phyloP scores from a whole-genome alignment of 2,888 invertebrate genomes.

The Physocephala rufipes region DNA sequence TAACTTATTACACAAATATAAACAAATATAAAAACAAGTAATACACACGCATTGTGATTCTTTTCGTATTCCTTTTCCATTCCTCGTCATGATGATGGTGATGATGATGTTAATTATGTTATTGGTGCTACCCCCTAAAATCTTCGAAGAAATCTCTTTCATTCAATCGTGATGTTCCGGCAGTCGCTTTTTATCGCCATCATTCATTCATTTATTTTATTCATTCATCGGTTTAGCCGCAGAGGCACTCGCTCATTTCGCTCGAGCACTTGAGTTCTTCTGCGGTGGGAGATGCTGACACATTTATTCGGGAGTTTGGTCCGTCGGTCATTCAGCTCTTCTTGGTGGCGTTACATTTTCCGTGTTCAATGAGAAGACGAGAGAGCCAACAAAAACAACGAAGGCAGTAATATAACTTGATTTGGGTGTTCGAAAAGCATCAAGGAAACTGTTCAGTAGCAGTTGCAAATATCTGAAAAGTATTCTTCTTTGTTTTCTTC shows the following conservation, averaged over 20 bases:
- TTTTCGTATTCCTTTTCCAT: slow-evolving; percentile 39
- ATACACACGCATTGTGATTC: slow-evolving; percentile 30
- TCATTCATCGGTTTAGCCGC: slow-evolving; percentile 46
- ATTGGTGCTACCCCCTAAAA: not conserved
- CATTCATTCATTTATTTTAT: slow-evolving; percentile 39
- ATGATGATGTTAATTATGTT: not conserved
- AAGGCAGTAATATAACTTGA: not conserved
- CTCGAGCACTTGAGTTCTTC: slow-evolving; percentile 19
- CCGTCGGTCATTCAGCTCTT: too few species aligned
- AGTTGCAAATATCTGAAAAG: not conserved
- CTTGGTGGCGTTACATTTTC: not conserved
- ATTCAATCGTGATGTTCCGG: slow-evolving; percentile 5
- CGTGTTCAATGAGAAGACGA: slow-evolving; percentile 21
- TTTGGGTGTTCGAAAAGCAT: slow-evolving; percentile 32
- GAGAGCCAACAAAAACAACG: not conserved
- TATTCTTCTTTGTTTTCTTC: slow-evolving; percentile 21
- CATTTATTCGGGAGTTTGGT: too few species aligned
- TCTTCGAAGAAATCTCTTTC: not conserved
- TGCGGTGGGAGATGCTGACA: too few species aligned
- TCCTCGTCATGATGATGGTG: slow-evolving; percentile 32
- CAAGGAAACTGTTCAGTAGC: slow-evolving; percentile 28
- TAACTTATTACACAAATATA: not conserved
- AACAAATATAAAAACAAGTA: not conserved
- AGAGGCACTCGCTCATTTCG: slow-evolving; percentile 50
- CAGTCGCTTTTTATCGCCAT: slow-evolving; percentile 15